Conservation (phyloP, 1,140 invertebrate species). For the Hyphantria cunea region DNA sequence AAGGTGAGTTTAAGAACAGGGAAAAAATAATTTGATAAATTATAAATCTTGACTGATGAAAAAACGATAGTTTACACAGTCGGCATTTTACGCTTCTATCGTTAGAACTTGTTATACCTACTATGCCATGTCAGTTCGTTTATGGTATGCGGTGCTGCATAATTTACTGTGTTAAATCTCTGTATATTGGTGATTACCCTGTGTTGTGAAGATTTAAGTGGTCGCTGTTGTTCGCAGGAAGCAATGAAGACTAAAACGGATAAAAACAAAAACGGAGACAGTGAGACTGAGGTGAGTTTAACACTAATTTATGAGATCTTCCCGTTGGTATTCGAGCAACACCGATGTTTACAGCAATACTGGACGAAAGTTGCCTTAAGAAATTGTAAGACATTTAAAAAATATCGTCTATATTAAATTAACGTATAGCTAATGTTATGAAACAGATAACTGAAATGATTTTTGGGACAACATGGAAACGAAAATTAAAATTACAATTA, state of each 20-base stretch:
- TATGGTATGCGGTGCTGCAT: conserved; percentile 72
- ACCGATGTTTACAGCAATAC: too few relatives aligned
- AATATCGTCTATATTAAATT: too few relatives aligned
- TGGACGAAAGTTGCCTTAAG: too few relatives aligned
- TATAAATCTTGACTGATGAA: neutral
- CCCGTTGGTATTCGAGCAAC: conserved; percentile 16
- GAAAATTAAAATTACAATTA: too few relatives aligned
- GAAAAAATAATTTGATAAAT: conserved; percentile 1
- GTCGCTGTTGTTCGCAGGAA: conserved; percentile 60
- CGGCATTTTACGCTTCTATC: conserved; percentile 61
- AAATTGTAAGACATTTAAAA: too few relatives aligned
- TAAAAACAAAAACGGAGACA: conserved; percentile 72
- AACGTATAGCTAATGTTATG: too few relatives aligned
- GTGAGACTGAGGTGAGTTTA: conserved; percentile 68
- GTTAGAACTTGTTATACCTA: conserved; percentile 40
- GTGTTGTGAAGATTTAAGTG: conserved; percentile 69
- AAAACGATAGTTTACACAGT: conserved; percentile 35
- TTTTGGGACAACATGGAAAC: too few relatives aligned
- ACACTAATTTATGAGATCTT: conserved; percentile 26
- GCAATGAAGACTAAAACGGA: conserved; percentile 78
- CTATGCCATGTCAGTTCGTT: conserved; percentile 75
- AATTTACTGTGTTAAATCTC: conserved; percentile 67
- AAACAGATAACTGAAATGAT: too few relatives aligned
- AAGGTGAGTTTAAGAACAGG: conserved; percentile 51
- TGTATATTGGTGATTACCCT: conserved; percentile 60